These are phyloP conservation scores for Cryptoblepharus egeriae DNA, from an alignment of 2,797 vertebrate genomes.

Conservation along the genomic window DNA sequence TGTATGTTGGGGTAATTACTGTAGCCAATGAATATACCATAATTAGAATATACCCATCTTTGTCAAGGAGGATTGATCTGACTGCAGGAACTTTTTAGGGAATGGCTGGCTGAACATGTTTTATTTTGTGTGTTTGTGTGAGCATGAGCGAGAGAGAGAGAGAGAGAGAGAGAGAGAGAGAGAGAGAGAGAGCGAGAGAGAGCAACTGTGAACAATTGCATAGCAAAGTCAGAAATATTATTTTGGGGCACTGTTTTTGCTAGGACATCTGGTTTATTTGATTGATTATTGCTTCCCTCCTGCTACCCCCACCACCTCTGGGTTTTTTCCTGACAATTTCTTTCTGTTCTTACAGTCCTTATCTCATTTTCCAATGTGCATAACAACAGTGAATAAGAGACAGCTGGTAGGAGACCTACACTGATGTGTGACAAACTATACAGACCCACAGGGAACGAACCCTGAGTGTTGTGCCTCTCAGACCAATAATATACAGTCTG, in stretches of 20 bases:
- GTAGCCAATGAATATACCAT: no score
- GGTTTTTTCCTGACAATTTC: not conserved
- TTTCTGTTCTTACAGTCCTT: not conserved
- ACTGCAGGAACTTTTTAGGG: not conserved
- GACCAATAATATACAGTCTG: not conserved
- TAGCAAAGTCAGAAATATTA: not conserved
- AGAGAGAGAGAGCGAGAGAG: no score
- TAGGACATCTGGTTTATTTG: not conserved
- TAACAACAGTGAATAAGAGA: not conserved
- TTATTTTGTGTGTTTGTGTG: no score
- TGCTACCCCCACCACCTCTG: no score
- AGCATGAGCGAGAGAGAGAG: no score
- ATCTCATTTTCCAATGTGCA: not conserved
- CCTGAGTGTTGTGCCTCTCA: not conserved
- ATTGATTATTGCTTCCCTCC: not conserved
- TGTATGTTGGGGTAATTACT: no score
- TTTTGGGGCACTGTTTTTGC: not conserved
- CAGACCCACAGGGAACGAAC: not conserved
- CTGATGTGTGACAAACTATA: constrained; percentile 3
- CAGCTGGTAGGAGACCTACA: not conserved
- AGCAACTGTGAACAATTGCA: no score
- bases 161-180: no score
- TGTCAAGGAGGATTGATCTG: not conserved
- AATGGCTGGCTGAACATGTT: not conserved
- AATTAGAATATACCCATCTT: no score